Base-by-base conservation (phyloP, 2,888 invertebrate species). In the Trilocha varians region DNA sequence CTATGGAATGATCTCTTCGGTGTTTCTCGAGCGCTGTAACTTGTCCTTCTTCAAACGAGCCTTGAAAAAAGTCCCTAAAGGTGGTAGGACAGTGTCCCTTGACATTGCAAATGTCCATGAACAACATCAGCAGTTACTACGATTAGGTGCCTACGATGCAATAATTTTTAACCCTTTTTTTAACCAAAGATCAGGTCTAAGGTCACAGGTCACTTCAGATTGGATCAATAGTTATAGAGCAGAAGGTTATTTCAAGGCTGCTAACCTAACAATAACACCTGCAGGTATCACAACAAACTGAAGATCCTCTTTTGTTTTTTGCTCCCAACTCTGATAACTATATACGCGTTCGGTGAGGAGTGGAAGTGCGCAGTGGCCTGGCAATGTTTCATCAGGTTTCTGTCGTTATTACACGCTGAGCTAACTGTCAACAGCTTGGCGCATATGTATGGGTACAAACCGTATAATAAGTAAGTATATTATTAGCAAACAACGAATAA, bases 361-460 rank as follows among this genome's bases (percentile, higher is more conserved):
- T 88, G 83, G 78, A 57, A 50, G 18, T 87, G 88, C 49, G 87
- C 91, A 2, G 89, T 91, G 55, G 87, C 89, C 53, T 80, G 91
- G 34, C 87, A 91, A 42, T 88, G 88, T 32, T 74, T 91, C 40
- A 68, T 93, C 16, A 89, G 94, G 33, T 93, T 93, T 62, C 84
- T 89, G 18, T 3, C 4, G 0, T 36, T 44, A 0, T 6, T 46
- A 0, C 55, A 59, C 18, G 0, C 40, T 0, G 57, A 63, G 0
- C 90, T 90, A 87, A 65, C 87, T 9, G 89, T 90, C n/a, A 91
- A 91, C 73, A 89, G 89, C 50, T 82, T 87, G 1, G 90, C 90
- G 5, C 91, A 91, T 62, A 48, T 75, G 9, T 80, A 71, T 66
- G 86, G 85, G 13, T 61, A 65, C 36, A 74, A 60, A 32, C 84